Percentiles rank a stretch among this genome's conserved stretches.
phyloP scores from a whole-genome alignment of 2,113 vertebrate genomes.

The Odocoileus hemionus region DNA sequence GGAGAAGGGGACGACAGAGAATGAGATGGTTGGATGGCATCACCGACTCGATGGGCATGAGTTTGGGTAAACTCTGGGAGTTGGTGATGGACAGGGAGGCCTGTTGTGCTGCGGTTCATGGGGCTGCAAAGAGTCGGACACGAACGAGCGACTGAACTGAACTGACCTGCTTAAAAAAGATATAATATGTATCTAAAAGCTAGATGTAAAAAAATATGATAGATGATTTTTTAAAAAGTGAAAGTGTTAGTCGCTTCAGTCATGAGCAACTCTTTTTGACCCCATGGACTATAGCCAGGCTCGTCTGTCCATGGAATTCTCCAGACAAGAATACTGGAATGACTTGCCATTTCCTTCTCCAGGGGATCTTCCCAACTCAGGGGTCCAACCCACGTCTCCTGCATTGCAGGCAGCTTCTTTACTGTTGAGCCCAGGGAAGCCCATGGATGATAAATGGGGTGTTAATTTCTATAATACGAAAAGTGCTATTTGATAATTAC shows the following conservation, averaged over 20 bases:
- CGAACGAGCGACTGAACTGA: no score
- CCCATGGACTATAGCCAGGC: neutral
- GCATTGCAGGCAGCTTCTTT: neutral
- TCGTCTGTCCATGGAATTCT: neutral
- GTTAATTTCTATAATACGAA: neutral
- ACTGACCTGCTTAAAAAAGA: neutral
- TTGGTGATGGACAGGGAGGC: no score
- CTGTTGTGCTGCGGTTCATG: no score
- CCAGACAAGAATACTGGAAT: neutral
- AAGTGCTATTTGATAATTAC: neutral
- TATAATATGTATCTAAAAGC: neutral
- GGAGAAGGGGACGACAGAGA: no score
- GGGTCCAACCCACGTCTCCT: neutral
- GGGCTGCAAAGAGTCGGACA: no score
- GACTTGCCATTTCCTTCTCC: neutral
- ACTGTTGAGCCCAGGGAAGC: neutral
- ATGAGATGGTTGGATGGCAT: no score
- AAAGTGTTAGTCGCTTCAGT: neutral
- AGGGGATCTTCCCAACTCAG: neutral
- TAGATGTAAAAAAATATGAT: neutral
- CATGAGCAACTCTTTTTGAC: neutral
- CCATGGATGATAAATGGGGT: neutral
- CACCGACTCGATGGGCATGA: no score
- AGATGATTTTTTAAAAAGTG: accelerated
- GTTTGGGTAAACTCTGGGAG: no score